Base-by-base conservation (phyloP, 1,140 invertebrate genomes). In the Bradynema listronoti region DNA sequence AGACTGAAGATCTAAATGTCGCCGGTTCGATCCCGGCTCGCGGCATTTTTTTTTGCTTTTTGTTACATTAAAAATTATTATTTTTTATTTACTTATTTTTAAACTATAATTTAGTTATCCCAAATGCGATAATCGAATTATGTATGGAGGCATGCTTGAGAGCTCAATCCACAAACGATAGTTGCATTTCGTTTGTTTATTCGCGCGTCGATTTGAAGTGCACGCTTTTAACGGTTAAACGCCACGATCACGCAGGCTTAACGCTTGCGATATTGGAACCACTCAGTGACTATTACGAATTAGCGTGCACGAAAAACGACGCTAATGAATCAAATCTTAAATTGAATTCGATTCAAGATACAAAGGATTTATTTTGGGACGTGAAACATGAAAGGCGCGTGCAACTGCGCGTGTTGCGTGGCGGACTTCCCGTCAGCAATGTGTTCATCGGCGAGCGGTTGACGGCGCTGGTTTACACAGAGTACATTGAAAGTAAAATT, bases 1-100 rank as follows among this genome's bases (percentile, higher is more conserved):
- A 78, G 80, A 81, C 80, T 81, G 80, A 80, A 81, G 79, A 81
- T 80, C 79, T 79, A 80, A 79, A 80, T 75, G 80, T 80, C 80
- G 68, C 79, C 73, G 79, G 80, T 81, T 81, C 80, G 79, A 81
- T 78, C 79, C 80, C 80, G 65, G 65, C n/a, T n/a, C n/a, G n/a
- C n/a, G n/a, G n/a, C n/a, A n/a, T 9, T 25, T 42, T 5, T 56
- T n/a, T n/a, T n/a, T n/a, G n/a, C n/a, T n/a, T n/a, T n/a, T n/a
- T n/a, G n/a, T n/a, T n/a, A n/a, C n/a, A n/a, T n/a, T n/a, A n/a
- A n/a, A n/a, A n/a, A n/a, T n/a, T n/a, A n/a, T n/a, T n/a, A n/a
- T n/a, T n/a, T n/a, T n/a, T n/a, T n/a, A n/a, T n/a, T n/a, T n/a
- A n/a, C n/a, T n/a, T n/a, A n/a, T n/a, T n/a, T n/a, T n/a, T n/a